Base-by-base conservation (phyloP, 2,888 invertebrate species). In the Clivina fossor region DNA sequence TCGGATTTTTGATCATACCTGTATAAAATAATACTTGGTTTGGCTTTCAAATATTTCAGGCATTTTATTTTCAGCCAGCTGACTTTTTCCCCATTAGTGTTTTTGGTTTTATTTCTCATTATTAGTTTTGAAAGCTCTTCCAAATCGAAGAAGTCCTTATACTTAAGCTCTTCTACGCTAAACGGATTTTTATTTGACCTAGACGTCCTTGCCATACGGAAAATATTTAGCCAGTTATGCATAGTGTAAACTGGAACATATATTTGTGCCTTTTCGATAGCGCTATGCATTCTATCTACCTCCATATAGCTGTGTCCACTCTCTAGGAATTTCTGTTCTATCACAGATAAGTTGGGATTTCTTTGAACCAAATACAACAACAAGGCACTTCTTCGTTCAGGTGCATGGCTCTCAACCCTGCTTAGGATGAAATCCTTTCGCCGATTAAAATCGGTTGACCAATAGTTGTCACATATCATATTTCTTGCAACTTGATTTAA, bases 341-440 rank as follows among this genome's bases (percentile, higher is more conserved):
- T 37, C 37, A 37, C 13, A 13, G 7, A 5, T 13, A 37, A 37
- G 15, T 37, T 5, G 15, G 7, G 37, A 37, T 37, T 37, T 37
- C 5, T 37, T 37, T n/a, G n/a, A n/a, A n/a, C n/a, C n/a, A n/a
- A n/a, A n/a, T n/a, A n/a, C n/a, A n/a, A n/a, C n/a, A n/a, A n/a
- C n/a, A n/a, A n/a, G n/a, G n/a, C n/a, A n/a, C 40, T 58, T 24
- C 53, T 55, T 32, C 61, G 54, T 41, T 51, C 48, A n/a, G 56
- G 56, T 38, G 32, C 26, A 15, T 40, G 28, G 44, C 58, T 59
- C 28, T 46, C 55, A 4, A 61, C 56, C 33, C 51, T 41, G 51
- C 37, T 53, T 47, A 59, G 48, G 50, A 58, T 49, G 24, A 57
- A 59, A 47, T 60, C 50, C 40, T 60, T 60, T 20, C 48, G 43